Evolutionary conservation across 2,113 vertebrate species (phyloP).

Genomic region (Neogale vison): DNA sequence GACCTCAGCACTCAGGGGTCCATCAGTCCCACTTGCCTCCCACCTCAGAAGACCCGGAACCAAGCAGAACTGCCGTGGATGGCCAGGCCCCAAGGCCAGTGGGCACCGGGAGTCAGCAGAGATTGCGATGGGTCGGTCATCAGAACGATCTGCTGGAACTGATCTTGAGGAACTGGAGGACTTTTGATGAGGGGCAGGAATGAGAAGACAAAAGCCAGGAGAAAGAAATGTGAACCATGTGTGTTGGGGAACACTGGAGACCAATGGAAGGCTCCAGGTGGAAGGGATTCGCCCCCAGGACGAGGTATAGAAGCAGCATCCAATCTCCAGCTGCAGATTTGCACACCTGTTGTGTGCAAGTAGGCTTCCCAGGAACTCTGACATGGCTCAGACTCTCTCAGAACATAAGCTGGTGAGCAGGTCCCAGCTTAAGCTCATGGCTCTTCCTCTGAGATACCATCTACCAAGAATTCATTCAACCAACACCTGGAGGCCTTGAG

Average conservation of each 20-base stretch:
- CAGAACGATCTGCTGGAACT: not conserved
- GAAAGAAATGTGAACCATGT: not conserved
- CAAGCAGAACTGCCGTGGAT: rapidly evolving
- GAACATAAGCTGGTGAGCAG: not conserved
- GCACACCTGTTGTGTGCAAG: not conserved
- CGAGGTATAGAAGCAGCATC: rapidly evolving
- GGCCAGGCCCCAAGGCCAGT: not conserved
- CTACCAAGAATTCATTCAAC: not conserved
- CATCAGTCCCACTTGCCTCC: too few species aligned
- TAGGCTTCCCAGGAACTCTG: not conserved
- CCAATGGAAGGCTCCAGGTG: rapidly evolving
- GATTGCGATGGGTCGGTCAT: rapidly evolving
- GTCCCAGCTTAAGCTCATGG: not conserved
- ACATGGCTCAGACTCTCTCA: rapidly evolving
- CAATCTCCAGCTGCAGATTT: not conserved
- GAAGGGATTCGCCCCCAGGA: too few species aligned
- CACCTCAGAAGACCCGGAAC: not conserved
- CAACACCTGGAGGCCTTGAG: not conserved
- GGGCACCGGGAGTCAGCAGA: not conserved
- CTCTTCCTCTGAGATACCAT: not conserved
- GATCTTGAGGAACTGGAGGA: not conserved
- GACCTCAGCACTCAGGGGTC: not conserved
- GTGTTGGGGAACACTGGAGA: not conserved
- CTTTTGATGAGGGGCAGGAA: not conserved
- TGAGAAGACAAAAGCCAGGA: not conserved